Evolutionary conservation across 30 jellyfish, hydroid and myxozoan genomes (phyloP).

Genomic region (Aurelia coerulea): DNA sequence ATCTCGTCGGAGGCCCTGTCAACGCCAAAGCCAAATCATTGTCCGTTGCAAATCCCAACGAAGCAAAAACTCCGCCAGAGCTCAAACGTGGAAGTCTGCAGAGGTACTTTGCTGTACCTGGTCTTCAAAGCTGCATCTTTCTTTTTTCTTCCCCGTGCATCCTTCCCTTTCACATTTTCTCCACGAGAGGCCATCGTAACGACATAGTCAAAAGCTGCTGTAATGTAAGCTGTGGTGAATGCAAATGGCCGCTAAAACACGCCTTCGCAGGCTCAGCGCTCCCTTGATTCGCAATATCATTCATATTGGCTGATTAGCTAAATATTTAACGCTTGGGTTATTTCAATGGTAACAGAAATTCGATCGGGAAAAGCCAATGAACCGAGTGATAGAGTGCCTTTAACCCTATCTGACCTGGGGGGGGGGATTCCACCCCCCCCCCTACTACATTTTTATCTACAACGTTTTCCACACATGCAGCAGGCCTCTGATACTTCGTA

Average conservation of each 20-base stretch:
- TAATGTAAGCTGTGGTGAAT: neutral
- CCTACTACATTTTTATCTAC: no score
- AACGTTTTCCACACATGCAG: no score
- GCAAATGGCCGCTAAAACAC: neutral
- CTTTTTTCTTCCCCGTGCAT: neutral
- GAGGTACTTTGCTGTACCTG: neutral
- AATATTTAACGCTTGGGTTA: neutral
- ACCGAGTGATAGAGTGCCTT: neutral
- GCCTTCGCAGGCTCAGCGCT: neutral
- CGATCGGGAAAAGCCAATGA: neutral
- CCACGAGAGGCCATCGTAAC: neutral
- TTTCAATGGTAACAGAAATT: constrained; percentile 5
- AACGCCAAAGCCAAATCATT: neutral
- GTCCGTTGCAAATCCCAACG: neutral
- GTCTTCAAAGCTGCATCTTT: constrained; percentile 1
- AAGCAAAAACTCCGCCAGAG: neutral
- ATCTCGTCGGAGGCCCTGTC: no score
- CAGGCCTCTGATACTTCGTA: no score
- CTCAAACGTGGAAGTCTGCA: neutral
- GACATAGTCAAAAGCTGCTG: neutral
- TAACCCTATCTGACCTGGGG: no score
- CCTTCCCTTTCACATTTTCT: neutral
- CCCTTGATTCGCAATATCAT: neutral
- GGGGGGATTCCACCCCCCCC: no score
- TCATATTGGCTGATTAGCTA: neutral